These are phyloP conservation scores for Heterotis niloticus DNA, from an alignment of 2,113 vertebrate species.

Conservation along the genomic window DNA sequence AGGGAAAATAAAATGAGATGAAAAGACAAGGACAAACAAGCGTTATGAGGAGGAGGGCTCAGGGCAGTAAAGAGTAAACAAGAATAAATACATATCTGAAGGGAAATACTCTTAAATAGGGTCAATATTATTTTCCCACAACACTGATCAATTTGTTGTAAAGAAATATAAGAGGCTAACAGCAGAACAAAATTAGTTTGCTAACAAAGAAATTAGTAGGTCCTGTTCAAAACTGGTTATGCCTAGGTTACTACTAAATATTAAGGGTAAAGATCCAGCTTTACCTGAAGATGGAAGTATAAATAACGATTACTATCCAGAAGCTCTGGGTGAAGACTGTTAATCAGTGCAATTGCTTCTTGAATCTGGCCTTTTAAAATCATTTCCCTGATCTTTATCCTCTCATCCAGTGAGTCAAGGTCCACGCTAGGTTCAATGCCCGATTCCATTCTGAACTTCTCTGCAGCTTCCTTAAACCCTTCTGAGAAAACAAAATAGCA, in stretches of 20 bases:
- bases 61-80: background rate
- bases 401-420: conserved; percentile 89
- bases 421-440: conserved; percentile 96
- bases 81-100: background rate
- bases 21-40: background rate
- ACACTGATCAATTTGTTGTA: no score
- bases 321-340: conserved; percentile 93
- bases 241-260: background rate
- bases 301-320: conserved; percentile 95
- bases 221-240: background rate
- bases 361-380: conserved; percentile 95
- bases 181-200: background rate
- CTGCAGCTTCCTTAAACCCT: conserved; percentile 96
- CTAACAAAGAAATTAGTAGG: background rate
- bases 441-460: conserved; percentile 96
- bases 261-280: background rate
- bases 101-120: no score
- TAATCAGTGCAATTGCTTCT: conserved; percentile 91
- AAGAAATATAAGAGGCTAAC: no score
- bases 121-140: no score
- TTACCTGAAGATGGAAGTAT: conserved; percentile 95
- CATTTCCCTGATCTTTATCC: conserved; percentile 97
- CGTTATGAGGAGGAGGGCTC: background rate
- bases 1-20: background rate
- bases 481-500: conserved; percentile 62